Evolutionary conservation across 2,797 vertebrate genomes (phyloP).

Genomic region (Clarias fuscus): DNA sequence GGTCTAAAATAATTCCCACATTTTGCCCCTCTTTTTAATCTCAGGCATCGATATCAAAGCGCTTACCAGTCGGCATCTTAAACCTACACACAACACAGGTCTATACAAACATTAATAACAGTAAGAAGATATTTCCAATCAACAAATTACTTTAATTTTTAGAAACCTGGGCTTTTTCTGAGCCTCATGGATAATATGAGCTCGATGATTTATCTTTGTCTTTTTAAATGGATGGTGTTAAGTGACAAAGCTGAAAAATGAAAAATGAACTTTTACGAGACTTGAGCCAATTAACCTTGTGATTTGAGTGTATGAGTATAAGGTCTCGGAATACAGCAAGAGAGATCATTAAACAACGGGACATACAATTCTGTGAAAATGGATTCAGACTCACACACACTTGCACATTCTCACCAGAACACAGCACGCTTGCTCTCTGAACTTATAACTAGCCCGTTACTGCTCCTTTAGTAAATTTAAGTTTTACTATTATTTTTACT

Average conservation of each 20-base stretch:
- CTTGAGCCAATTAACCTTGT: background rate
- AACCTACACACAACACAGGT: too few relatives aligned
- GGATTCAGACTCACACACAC: background rate
- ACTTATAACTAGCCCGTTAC: background rate
- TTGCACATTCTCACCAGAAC: background rate
- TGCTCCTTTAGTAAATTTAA: background rate
- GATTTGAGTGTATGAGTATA: background rate
- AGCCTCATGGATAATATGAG: too few relatives aligned
- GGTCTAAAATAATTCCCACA: too few relatives aligned
- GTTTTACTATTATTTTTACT: background rate
- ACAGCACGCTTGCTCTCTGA: background rate
- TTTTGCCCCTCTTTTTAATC: too few relatives aligned
- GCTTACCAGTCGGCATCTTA: too few relatives aligned
- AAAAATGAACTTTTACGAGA: background rate
- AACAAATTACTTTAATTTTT: too few relatives aligned
- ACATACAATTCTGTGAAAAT: background rate
- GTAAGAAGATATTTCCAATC: too few relatives aligned
- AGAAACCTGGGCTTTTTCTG: too few relatives aligned
- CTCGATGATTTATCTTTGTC: background rate
- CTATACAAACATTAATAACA: too few relatives aligned
- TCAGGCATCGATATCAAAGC: too few relatives aligned
- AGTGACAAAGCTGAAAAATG: background rate
- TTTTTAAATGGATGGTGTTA: background rate
- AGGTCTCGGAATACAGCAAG: background rate
- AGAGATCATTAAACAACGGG: background rate